phyloP scores from a whole-genome alignment of 2,113 vertebrate genomes.

The Megalops atlanticus region DNA sequence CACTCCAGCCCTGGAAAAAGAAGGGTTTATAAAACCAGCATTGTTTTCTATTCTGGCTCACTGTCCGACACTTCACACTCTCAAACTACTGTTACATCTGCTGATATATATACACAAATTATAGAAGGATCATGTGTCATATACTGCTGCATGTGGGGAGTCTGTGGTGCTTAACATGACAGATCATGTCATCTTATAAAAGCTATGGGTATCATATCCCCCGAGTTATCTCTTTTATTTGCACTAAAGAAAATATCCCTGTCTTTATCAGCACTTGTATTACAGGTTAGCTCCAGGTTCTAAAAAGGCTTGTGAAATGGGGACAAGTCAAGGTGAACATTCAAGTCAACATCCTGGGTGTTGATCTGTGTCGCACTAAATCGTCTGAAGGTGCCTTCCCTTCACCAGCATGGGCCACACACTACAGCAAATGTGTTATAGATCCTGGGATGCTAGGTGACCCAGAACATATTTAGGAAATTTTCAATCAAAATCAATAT shows the following conservation, averaged over 20 bases:
- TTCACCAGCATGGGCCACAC: neutral
- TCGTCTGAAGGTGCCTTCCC: neutral
- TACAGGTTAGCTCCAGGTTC: neutral
- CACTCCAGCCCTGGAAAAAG: neutral
- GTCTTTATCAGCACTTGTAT: neutral
- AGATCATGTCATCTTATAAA: neutral
- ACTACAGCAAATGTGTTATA: neutral
- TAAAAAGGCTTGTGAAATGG: neutral
- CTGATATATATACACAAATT: neutral
- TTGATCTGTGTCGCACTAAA: neutral
- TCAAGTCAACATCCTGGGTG: neutral
- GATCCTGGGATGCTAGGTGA: neutral
- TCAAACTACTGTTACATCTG: neutral
- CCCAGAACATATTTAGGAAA: conserved; percentile 9
- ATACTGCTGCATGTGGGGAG: neutral
- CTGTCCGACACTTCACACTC: neutral
- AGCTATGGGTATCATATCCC: neutral
- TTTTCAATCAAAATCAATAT: neutral
- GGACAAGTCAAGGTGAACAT: neutral
- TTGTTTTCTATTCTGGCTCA: neutral
- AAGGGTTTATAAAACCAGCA: conserved; percentile 19
- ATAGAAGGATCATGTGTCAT: neutral
- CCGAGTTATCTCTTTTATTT: neutral
- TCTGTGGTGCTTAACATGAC: neutral
- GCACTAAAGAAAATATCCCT: neutral